phyloP scores from a whole-genome alignment of 1,140 invertebrate species.

The Periplaneta americana region DNA sequence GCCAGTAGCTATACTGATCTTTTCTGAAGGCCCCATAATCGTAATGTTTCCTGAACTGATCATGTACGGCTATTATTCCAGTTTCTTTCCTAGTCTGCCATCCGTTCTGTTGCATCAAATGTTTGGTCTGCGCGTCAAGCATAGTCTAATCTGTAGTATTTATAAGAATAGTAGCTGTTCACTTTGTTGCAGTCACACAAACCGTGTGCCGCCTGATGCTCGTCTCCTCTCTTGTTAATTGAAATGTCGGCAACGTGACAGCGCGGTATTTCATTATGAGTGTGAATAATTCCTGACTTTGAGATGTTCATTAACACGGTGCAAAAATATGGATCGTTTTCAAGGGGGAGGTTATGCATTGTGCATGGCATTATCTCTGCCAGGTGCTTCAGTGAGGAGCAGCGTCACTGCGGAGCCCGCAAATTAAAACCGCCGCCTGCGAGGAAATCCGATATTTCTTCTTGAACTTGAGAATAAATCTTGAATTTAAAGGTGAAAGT shows the following conservation, averaged over 20 bases:
- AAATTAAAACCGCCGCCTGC: not conserved
- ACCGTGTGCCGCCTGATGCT: too few species aligned
- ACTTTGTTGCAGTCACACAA: too few species aligned
- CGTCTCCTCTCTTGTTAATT: not conserved
- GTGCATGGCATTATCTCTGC: too few species aligned
- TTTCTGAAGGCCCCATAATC: too few species aligned
- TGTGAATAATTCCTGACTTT: not conserved
- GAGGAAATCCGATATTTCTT: not conserved
- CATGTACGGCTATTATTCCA: too few species aligned
- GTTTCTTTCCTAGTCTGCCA: too few species aligned
- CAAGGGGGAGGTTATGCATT: not conserved
- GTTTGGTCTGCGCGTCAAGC: too few species aligned
- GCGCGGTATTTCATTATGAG: not conserved
- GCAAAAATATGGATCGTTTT: not conserved
- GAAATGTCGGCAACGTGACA: not conserved
- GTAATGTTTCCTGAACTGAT: too few species aligned
- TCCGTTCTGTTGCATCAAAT: too few species aligned
- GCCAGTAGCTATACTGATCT: too few species aligned
- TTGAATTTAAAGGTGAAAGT: not conserved
- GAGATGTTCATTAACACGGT: not conserved
- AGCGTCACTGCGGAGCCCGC: not conserved
- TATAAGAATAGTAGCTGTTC: too few species aligned
- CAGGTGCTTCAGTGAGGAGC: not conserved
- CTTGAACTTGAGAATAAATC: not conserved
- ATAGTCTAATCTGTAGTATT: too few species aligned